Base-by-base conservation (phyloP, 2,797 vertebrate genomes). In the Microctenopoma lineatum region DNA sequence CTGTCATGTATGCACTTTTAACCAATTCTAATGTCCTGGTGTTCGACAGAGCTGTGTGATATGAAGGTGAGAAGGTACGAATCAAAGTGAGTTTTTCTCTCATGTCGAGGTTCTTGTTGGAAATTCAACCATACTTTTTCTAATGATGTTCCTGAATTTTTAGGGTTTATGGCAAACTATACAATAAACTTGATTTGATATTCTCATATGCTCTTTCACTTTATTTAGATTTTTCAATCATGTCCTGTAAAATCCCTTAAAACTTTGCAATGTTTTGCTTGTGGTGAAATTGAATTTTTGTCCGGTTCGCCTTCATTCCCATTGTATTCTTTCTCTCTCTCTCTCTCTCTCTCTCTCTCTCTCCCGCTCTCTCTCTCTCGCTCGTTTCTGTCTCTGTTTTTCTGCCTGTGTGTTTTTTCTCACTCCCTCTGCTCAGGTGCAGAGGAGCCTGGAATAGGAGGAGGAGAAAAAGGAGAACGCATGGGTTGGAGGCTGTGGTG, bases 391-490 rank as follows among this genome's bases (percentile, higher is more conserved):
- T 50, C 11, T 53, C 36, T 68, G 25, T 66, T 75, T 77, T 65
- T 54, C 56, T 68, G 58, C 32, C 18, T 57, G 39, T 85, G 64
- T 86, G 32, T 50, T 80, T 79, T 78, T 77, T 71, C 73, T 73
- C 73, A 62, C 76, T 66, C 59, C 78, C 54, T 76, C 69, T 69
- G 76, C 80, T 91, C 87, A 90, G 85, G 89, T 91, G 87, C 87
- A 75, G 4, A 10, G 63, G 44, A 60, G 72, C 47, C 53, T 29
- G 48, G 39, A 79, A 73, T 56, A 63, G 71, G 59, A 72, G 55
- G 50, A 38, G 47, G 42, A 13, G 29, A 38, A 36, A 29, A 44
- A 10, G 53, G 44, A 47, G 36, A 53, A 42, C 41, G 52, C 15
- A 53, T 8, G 52, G n/a, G 18, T 11, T 16, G 44, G 16, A 45